Conservation (phyloP, 2,113 vertebrate species). For the Fulica atra region DNA sequence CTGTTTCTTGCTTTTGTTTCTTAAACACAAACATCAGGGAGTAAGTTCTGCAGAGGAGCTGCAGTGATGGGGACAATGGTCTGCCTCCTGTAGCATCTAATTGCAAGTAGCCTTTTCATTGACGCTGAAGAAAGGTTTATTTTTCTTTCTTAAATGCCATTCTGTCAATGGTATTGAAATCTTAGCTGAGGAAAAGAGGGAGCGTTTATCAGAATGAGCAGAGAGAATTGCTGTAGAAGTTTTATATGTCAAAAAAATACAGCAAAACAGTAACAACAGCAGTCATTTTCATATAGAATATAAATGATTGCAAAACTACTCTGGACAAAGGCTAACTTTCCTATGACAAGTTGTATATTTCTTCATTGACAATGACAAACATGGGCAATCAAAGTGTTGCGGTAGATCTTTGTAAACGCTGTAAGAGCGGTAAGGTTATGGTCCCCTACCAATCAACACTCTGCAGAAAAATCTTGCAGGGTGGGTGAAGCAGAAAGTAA, state of each 20-base stretch:
- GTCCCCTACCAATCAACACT: constrained; percentile 18
- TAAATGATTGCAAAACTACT: neutral
- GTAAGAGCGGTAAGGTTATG: constrained; percentile 32
- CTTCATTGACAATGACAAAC: constrained; percentile 55
- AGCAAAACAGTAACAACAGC: neutral
- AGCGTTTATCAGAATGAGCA: neutral
- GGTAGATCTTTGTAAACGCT: constrained; percentile 23
- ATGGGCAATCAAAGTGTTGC: constrained; percentile 23
- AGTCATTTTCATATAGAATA: neutral
- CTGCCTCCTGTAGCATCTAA: neutral
- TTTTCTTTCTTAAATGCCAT: neutral
- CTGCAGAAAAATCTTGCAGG: constrained; percentile 51
- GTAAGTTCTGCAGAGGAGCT: neutral
- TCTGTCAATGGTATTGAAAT: neutral
- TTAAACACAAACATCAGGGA: constrained; percentile 11
- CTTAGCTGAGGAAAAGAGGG: neutral
- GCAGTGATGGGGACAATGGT: neutral
- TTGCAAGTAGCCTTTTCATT: neutral
- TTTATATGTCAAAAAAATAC: neutral
- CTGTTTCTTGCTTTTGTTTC: constrained; percentile 54
- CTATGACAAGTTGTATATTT: constrained; percentile 32
- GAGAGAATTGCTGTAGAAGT: neutral
- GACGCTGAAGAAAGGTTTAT: neutral
- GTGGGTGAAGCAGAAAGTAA: constrained; percentile 21
- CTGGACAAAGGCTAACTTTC: neutral